Conservation (phyloP, 2,888 invertebrate species). For the Esperia sulphurella region DNA sequence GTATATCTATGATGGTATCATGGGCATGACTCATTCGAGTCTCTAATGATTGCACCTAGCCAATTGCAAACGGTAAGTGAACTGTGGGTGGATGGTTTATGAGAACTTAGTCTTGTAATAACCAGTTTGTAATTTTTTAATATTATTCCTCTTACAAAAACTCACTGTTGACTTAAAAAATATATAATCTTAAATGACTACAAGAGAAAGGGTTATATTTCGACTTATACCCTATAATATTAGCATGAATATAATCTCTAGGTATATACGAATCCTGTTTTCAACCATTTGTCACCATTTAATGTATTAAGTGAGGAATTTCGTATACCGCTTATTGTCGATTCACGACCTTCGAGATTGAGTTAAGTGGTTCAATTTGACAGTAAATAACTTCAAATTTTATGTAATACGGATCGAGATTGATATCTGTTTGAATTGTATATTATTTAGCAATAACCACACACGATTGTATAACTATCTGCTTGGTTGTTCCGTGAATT, state of each 20-base stretch:
- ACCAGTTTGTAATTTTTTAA: not conserved
- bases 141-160: not conserved
- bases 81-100: conserved; percentile 1
- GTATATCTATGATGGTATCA: not conserved
- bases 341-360: conserved; percentile 9
- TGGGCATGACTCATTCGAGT: not conserved
- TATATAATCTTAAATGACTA: no score
- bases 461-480: no score
- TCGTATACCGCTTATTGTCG: conserved; percentile 10
- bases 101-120: not conserved
- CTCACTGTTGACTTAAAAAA: no score
- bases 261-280: not conserved
- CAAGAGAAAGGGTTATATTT: no score
- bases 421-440: not conserved
- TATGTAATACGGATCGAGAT: not conserved
- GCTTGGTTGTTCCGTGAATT: no score
- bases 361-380: conserved; percentile 5
- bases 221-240: no score
- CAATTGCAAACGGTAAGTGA: conserved; percentile 9
- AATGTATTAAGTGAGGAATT: conserved; percentile 7
- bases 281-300: conserved; percentile 8
- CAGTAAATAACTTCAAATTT: not conserved
- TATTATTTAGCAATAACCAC: not conserved
- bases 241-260: no score
- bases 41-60: conserved; percentile 7